Evolutionary conservation across 2,113 vertebrate species (phyloP).

Genomic region (Alethe diademata): DNA sequence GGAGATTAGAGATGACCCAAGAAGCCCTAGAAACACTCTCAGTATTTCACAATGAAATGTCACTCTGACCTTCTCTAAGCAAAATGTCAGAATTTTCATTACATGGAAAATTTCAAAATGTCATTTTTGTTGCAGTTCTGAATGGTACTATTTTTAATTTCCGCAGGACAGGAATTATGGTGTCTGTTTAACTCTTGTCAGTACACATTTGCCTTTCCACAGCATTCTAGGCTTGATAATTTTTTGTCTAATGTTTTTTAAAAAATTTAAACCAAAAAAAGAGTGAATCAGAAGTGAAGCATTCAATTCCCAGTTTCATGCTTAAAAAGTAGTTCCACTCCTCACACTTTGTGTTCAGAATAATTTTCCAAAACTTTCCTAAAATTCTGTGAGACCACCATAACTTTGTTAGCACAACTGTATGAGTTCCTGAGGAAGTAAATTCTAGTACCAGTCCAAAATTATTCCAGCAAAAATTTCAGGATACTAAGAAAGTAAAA

Average conservation of each 20-base stretch:
- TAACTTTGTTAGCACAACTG: background rate
- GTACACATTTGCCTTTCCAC: background rate
- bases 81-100: slow-evolving; percentile 65
- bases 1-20: slow-evolving; percentile 21
- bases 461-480: background rate
- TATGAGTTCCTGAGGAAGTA: background rate
- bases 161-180: background rate
- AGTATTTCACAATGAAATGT: slow-evolving; percentile 57
- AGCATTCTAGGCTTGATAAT: background rate
- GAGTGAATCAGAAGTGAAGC: background rate
- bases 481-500: no score
- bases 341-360: background rate
- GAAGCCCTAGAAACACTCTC: background rate
- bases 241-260: background rate
- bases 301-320: background rate
- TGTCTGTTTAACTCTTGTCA: background rate
- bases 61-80: slow-evolving; percentile 64
- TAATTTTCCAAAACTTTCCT: background rate
- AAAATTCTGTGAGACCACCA: background rate
- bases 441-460: background rate
- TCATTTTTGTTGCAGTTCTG: slow-evolving; percentile 56
- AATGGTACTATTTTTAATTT: slow-evolving; percentile 42
- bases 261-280: background rate
- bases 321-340: background rate
- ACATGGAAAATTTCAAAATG: slow-evolving; percentile 61